These are phyloP conservation scores for Hemicrepidius hirtus DNA, from an alignment of 2,888 invertebrate species.

Conservation along the genomic window DNA sequence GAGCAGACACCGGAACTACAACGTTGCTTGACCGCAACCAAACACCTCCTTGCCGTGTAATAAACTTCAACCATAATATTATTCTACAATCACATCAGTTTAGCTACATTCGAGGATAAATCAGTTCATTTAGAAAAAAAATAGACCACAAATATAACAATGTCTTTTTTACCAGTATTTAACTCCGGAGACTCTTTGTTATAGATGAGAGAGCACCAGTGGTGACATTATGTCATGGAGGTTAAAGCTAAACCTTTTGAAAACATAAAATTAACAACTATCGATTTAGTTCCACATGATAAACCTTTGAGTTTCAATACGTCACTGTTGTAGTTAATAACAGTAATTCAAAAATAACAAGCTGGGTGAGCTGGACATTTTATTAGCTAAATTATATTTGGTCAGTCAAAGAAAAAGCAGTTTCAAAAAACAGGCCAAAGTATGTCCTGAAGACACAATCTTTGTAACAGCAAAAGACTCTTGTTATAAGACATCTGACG, in stretches of 20 bases:
- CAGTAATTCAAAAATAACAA: not conserved
- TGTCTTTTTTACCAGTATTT: not conserved
- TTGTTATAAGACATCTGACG: slow-evolving; percentile 64
- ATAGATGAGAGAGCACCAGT: not conserved
- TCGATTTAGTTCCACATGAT: too few relatives aligned
- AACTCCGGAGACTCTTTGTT: not conserved
- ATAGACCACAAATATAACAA: slow-evolving; percentile 7
- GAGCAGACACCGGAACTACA: slow-evolving; percentile 49
- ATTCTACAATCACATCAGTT: slow-evolving; percentile 22
- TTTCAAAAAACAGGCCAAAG: slow-evolving; percentile 37
- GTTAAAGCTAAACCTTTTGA: too few relatives aligned
- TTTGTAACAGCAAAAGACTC: slow-evolving; percentile 56
- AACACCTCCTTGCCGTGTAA: slow-evolving; percentile 41
- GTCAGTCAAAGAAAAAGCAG: slow-evolving; percentile 35
- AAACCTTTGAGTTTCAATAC: too few relatives aligned
- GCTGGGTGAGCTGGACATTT: not conserved
- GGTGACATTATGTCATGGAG: too few relatives aligned
- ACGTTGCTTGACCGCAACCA: slow-evolving; percentile 52
- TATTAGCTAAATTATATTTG: slow-evolving; percentile 44
- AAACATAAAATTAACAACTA: too few relatives aligned
- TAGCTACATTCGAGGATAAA: slow-evolving; percentile 16
- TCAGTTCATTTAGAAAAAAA: not conserved
- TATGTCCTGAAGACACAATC: slow-evolving; percentile 53
- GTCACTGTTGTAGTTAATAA: too few relatives aligned
- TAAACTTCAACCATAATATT: slow-evolving; percentile 37